phyloP scores from a whole-genome alignment of 2,113 vertebrate species.

The Myrmecobius fasciatus region DNA sequence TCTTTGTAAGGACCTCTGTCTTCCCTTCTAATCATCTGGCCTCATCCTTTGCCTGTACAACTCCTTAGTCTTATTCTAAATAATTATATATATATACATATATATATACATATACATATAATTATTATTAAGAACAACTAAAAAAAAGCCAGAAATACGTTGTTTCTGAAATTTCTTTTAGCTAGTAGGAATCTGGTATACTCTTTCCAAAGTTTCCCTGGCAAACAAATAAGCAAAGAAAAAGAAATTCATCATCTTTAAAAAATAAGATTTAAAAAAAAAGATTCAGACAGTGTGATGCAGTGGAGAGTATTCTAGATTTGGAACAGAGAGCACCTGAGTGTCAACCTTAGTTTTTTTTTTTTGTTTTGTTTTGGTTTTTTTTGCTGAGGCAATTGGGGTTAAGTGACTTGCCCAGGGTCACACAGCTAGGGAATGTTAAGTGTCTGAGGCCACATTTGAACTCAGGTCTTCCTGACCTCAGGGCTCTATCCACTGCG shows the following conservation, averaged over 20 bases:
- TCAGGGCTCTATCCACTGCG: too few relatives aligned
- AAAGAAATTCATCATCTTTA: not conserved
- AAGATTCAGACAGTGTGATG: not conserved
- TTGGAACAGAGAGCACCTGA: not conserved
- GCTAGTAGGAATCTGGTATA: not conserved
- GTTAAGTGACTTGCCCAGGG: too few relatives aligned
- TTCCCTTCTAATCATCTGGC: not conserved
- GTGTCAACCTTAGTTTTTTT: not conserved
- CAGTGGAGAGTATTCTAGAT: not conserved
- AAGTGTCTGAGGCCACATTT: too few relatives aligned
- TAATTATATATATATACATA: too few relatives aligned
- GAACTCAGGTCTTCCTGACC: too few relatives aligned
- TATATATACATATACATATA: too few relatives aligned
- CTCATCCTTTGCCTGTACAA: not conserved
- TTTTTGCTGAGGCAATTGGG: too few relatives aligned
- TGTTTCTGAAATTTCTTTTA: not conserved
- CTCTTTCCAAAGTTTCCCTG: not conserved
- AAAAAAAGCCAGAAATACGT: not conserved
- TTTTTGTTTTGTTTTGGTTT: too few relatives aligned
- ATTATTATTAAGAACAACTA: not conserved
- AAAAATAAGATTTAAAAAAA: not conserved
- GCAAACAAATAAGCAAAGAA: not conserved
- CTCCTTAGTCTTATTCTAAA: not conserved
- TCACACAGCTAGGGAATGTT: too few relatives aligned
- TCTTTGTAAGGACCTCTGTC: not conserved